phyloP scores from a whole-genome alignment of 2,797 vertebrate species.

The Pipistrellus nathusii region DNA sequence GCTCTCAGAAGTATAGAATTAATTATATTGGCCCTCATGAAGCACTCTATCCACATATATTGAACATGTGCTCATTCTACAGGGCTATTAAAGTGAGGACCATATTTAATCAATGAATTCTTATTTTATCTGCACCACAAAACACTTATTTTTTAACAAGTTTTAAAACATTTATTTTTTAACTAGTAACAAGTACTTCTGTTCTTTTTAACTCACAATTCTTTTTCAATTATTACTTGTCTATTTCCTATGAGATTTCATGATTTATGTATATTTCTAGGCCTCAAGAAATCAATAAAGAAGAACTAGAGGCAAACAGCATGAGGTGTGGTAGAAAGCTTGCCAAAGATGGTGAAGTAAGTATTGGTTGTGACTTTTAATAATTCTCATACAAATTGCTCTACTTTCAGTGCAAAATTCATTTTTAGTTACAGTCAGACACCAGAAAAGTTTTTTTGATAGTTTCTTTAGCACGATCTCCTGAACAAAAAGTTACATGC shows the following conservation, averaged over 20 bases:
- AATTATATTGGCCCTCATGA: not conserved
- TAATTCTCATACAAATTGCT: not conserved
- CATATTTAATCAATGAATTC: not conserved
- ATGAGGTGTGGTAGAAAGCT: conserved; percentile 98
- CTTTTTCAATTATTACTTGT: conserved; percentile 51
- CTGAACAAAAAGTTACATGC: not conserved
- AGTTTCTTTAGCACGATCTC: conserved; percentile 27
- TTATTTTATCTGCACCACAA: conserved; percentile 31
- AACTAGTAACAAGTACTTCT: conserved; percentile 36
- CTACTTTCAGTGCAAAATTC: not conserved
- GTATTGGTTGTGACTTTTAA: conserved; percentile 79
- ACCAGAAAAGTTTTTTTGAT: conserved; percentile 39
- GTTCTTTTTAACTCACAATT: conserved; percentile 49
- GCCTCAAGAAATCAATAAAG: conserved; percentile 96
- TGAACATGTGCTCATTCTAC: not conserved
- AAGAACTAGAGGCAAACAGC: conserved; percentile 95
- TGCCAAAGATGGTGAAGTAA: conserved; percentile 97
- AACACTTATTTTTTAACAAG: conserved; percentile 45
- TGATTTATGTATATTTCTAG: conserved; percentile 85
- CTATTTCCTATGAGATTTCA: conserved; percentile 47
- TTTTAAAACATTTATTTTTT: conserved; percentile 47
- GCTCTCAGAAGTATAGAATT: not conserved
- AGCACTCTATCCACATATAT: not conserved
- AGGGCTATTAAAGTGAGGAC: not conserved
- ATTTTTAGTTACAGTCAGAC: not conserved